These are phyloP conservation scores for Stigmatopora argus DNA, from an alignment of 2,113 vertebrate species.

Conservation along the genomic window DNA sequence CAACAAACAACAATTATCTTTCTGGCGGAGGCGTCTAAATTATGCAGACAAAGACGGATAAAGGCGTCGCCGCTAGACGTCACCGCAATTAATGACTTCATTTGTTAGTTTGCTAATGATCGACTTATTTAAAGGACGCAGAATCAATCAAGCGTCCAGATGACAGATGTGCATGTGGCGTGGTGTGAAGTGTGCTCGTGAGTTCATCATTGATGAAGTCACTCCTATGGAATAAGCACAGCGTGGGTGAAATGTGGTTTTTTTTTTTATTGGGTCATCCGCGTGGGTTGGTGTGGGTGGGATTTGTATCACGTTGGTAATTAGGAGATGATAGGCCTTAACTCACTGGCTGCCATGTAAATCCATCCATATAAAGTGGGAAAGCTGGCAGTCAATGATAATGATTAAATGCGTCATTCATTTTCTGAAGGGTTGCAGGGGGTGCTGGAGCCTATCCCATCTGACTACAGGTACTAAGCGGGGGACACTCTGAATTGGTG, in stretches of 20 bases:
- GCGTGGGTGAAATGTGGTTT: neutral
- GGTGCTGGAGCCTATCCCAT: no score
- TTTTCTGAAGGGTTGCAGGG: no score
- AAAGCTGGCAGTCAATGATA: no score
- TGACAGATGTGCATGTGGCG: constrained; percentile 19
- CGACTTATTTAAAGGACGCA: constrained; percentile 44
- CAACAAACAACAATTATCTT: constrained; percentile 35
- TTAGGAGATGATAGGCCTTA: neutral
- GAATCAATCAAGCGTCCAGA: constrained; percentile 45
- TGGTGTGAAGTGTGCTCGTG: neutral
- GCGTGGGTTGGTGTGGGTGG: neutral
- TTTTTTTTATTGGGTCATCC: neutral
- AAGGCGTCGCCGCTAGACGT: constrained; percentile 36
- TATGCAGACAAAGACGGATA: constrained; percentile 45
- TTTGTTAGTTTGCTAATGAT: constrained; percentile 50
- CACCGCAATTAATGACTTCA: constrained; percentile 47
- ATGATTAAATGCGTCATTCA: no score
- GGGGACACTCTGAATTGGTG: no score
- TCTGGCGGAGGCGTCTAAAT: constrained; percentile 40
- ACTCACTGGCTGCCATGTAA: neutral
- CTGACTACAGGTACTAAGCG: no score
- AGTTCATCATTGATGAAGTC: neutral
- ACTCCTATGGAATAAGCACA: neutral
- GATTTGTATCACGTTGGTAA: neutral
- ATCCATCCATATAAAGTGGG: no score